Evolutionary conservation across 2,797 vertebrate species (phyloP).

Genomic region (Eupleurogrammus muticus): DNA sequence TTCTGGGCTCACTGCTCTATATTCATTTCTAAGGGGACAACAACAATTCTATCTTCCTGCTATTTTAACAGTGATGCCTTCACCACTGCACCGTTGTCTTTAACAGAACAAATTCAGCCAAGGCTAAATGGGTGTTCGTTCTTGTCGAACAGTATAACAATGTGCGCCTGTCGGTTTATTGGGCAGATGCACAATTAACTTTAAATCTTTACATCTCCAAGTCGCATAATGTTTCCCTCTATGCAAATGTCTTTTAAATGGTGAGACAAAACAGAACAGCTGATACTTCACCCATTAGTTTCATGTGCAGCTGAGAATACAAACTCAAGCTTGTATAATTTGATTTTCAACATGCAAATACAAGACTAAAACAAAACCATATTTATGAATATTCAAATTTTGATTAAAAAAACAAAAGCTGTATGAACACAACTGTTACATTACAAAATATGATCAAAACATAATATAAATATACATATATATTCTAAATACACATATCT

Average conservation of each 20-base stretch:
- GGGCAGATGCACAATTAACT: constrained; percentile 13
- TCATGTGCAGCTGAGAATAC: constrained; percentile 52
- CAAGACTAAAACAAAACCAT: background rate
- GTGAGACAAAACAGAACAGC: constrained; percentile 43
- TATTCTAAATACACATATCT: background rate
- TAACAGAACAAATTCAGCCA: constrained; percentile 7
- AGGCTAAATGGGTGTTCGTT: constrained; percentile 14
- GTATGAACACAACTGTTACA: constrained; percentile 2
- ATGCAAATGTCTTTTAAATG: constrained; percentile 61
- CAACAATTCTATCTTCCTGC: constrained; percentile 1
- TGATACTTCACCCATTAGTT: constrained; percentile 51
- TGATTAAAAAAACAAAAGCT: background rate
- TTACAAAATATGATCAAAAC: background rate
- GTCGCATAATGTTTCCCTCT: constrained; percentile 22
- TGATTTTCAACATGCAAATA: constrained; percentile 16
- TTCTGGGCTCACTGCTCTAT: background rate
- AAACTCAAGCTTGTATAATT: constrained; percentile 37
- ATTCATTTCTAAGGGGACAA: constrained; percentile 32
- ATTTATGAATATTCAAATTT: background rate
- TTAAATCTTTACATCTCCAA: constrained; percentile 28
- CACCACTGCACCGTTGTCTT: background rate
- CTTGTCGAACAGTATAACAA: constrained; percentile 7
- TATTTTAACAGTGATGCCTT: constrained; percentile 10
- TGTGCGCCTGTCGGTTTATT: background rate
- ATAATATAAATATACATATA: background rate